Percentiles rank a stretch among this genome's conserved stretches.
phyloP scores from a whole-genome alignment of 2,797 vertebrate species.

The Enoplosus armatus region DNA sequence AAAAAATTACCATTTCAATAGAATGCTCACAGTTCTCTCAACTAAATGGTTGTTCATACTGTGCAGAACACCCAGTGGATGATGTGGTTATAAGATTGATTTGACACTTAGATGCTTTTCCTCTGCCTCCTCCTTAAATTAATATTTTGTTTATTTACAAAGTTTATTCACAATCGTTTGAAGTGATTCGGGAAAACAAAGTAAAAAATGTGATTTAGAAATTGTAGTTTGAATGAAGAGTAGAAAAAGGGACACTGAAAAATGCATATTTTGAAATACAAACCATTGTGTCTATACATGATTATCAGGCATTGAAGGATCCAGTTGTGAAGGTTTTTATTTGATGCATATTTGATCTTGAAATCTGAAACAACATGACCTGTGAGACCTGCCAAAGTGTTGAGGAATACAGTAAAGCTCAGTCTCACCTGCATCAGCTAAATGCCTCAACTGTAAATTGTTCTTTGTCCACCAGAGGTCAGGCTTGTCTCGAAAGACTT shows the following conservation, averaged over 20 bases:
- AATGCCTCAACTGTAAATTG: slow-evolving; percentile 1
- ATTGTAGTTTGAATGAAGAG: neutral
- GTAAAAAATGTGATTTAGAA: neutral
- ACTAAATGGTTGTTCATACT: neutral
- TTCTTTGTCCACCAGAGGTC: slow-evolving; percentile 76
- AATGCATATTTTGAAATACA: neutral
- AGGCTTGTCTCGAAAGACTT: slow-evolving; percentile 59
- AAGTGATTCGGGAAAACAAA: neutral
- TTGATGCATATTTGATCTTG: neutral
- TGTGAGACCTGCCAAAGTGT: neutral
- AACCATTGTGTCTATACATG: neutral
- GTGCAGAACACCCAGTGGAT: neutral
- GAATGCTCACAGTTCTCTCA: neutral
- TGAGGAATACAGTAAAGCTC: neutral
- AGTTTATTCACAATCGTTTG: neutral
- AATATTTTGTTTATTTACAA: neutral
- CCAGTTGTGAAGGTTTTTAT: neutral
- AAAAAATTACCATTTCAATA: neutral
- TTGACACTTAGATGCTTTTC: neutral
- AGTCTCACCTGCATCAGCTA: too few relatives aligned
- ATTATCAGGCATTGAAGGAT: neutral
- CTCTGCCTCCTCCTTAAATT: neutral
- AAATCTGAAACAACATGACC: neutral
- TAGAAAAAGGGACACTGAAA: neutral
- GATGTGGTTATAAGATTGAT: neutral